Evolutionary conservation across 1,140 invertebrate genomes (phyloP), one percentile per base, ranked within the genome.

Genomic region (Trachymyrmex cornetzi): DNA sequence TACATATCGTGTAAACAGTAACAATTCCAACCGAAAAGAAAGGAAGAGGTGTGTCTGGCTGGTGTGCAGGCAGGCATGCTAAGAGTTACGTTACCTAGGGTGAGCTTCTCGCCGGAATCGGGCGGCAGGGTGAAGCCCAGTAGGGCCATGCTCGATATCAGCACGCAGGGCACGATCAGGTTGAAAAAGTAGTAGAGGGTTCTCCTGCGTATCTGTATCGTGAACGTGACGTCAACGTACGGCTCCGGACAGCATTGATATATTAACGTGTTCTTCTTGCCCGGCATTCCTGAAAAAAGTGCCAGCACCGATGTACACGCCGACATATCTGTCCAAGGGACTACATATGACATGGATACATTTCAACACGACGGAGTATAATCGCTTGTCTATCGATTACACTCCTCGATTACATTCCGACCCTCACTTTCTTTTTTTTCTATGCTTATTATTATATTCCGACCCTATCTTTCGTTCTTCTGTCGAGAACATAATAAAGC

Each of bases 171-270:
- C 92, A 99, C 99, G 94, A 99, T 99, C 92, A 99, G 97, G 96
- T 99, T 99, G 97, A 99, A 99, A 96, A 99, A 99, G 96, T 99
- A 99, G 96, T 99, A 99, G 84, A 99, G 96, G 34, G 99, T 99
- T 93, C 99, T 96, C 94, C 99, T 96, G 91, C 99, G 96, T 93
- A 99, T 99, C 96, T 99, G 98, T 93, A 99, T 99, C 81, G 98
- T 98, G 95, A 99, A 99, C 38, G 99, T 99, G 66, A 99, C 97
- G 95, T 99, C 99, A 87, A 99, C 97, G 96, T 99, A 99, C 71
- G 98, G 98, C 95, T 99, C 98, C 64, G 98, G 98, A 93, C 98
- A 98, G 94, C 98, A 98, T 88, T 97, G 96, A 94, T 98, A 98
- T 84, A 96, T 96, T 94, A 98, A 97, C 74, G 97, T 97, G 94